Conservation (phyloP, 2,797 vertebrate species). For the Garrulus glandarius region DNA sequence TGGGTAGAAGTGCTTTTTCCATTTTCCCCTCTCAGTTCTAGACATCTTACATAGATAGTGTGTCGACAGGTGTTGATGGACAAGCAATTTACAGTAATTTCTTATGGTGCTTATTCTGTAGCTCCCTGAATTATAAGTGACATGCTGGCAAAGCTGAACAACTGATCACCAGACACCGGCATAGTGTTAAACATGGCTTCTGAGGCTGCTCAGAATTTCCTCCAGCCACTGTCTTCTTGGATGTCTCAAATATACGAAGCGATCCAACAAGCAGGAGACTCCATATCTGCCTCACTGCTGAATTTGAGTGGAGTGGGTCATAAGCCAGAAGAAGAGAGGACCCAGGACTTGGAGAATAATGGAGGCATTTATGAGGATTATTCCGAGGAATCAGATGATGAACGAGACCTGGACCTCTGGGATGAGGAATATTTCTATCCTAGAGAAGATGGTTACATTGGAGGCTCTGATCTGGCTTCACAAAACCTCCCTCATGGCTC, state of each 20-base stretch:
- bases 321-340: constrained; percentile 41
- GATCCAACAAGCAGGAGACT: constrained; percentile 75
- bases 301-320: constrained; percentile 62
- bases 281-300: constrained; percentile 70
- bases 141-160: constrained; percentile 64
- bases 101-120: constrained; percentile 74
- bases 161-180: constrained; percentile 56
- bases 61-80: constrained; percentile 62
- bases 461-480: neutral
- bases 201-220: constrained; percentile 72
- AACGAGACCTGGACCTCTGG: constrained; percentile 37
- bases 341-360: constrained; percentile 55
- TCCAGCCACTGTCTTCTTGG: constrained; percentile 80
- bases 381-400: constrained; percentile 55
- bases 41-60: constrained; percentile 39
- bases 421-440: constrained; percentile 49
- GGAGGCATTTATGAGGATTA: constrained; percentile 44
- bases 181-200: constrained; percentile 73
- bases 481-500: neutral
- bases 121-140: constrained; percentile 62
- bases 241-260: constrained; percentile 79
- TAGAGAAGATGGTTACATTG: constrained; percentile 21
- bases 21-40: constrained; percentile 61
- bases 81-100: constrained; percentile 68
- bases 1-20: constrained; percentile 45